Base-by-base conservation (phyloP, 2,888 invertebrate species). In the Phymatocera aterrima region DNA sequence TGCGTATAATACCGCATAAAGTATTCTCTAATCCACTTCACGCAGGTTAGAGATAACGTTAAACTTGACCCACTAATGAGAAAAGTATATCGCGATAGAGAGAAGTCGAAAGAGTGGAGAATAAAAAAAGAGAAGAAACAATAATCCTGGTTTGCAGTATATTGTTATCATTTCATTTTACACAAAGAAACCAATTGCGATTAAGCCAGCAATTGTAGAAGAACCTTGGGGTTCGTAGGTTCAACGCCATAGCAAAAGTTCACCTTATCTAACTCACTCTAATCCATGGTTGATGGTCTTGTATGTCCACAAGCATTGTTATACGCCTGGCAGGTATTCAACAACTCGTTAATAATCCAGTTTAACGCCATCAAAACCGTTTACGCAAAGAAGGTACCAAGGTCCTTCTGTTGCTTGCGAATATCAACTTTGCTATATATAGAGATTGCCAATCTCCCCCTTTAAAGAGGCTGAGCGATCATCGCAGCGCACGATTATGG, bases 291-390 rank as follows among this genome's bases (percentile, higher is more conserved):
- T 10, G 18, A 68, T n/a, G n/a, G n/a, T n/a, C 43, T 15, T 68
- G 21, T 15, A 43, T 40, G 21, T 24, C 21, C 28, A 64, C 21
- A 68, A 40, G 34, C 28, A 68, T 68, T 68, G 43, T 40, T 68
- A 54, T 18, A 68, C n/a, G 68, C 43, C 10, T 3, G 43, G 28
- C 68, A 43, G 43, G 43, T 68, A 40, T 68, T 68, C 43, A 68
- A 43, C 72, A 72, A 72, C 31, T 72, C 51, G 72, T 72, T 72
- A 72, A 72, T 72, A 72, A 72, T 72, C 51, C 72, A 72, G 18
- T 72, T 72, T 72, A 72, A 51, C 72, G 34, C 31, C 51, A 72
- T 51, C 51, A 72, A 48, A 48, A 72, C 28, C 18, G 72, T n/a
- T 31, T 51, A 37, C 24, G 34, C 24, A 34, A 61, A 61, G 72